Conservation (phyloP, 1,140 invertebrate genomes). For the Micrasema longulum region DNA sequence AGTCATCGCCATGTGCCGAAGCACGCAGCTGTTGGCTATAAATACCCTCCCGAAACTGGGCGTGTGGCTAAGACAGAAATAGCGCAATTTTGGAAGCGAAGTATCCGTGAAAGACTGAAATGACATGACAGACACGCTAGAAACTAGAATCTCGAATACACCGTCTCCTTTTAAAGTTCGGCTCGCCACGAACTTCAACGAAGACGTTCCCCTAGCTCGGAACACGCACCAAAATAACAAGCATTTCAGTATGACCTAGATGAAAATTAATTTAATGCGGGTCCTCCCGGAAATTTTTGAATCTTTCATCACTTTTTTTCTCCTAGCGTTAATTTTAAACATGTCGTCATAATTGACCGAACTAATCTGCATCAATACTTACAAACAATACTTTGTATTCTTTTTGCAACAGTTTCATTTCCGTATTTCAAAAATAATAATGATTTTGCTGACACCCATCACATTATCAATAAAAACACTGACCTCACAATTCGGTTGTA, state of each 20-base stretch:
- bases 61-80: conserved; percentile 5
- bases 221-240: background rate
- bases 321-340: background rate
- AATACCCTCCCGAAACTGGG: conserved; percentile 11
- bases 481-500: no score
- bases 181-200: background rate
- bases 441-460: no score
- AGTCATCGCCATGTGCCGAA: conserved; percentile 7
- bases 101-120: conserved; percentile 22
- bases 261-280: background rate
- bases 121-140: no score
- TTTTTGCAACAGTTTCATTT: background rate
- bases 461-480: no score
- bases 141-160: conserved; percentile 31
- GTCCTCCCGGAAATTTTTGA: background rate
- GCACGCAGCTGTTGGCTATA: conserved; percentile 26
- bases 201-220: background rate
- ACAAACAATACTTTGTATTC: background rate
- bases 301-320: background rate
- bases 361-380: background rate
- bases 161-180: conserved; percentile 49
- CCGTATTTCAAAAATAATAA: background rate
- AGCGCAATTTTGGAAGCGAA: conserved; percentile 34
- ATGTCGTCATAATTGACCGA: background rate
- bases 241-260: background rate